These are phyloP conservation scores for Drosophila rubida DNA, from an alignment of 2,888 invertebrate species.

Conservation along the genomic window DNA sequence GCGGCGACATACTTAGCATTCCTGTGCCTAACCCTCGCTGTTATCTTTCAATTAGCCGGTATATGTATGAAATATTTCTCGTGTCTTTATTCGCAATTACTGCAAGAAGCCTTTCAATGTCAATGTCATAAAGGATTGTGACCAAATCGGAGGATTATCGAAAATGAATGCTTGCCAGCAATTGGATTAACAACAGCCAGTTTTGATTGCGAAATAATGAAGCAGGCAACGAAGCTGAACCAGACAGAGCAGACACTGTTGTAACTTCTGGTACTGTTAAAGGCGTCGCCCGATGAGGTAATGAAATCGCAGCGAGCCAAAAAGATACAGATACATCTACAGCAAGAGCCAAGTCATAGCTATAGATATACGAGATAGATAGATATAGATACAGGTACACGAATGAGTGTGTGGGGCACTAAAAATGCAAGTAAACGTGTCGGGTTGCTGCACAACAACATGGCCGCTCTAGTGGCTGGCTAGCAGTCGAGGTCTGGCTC, in stretches of 20 bases:
- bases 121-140: constrained; percentile 63
- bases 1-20: constrained; percentile 58
- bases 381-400: constrained; percentile 24
- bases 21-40: constrained; percentile 35
- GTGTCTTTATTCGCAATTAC: constrained; percentile 24
- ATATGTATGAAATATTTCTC: constrained; percentile 6
- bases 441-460: constrained; percentile 55
- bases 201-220: constrained; percentile 52
- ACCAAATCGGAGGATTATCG: constrained; percentile 9
- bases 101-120: constrained; percentile 66
- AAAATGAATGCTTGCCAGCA: not conserved
- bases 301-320: constrained; percentile 67
- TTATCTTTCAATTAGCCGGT: constrained; percentile 48
- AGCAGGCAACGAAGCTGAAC: constrained; percentile 59
- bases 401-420: constrained; percentile 17
- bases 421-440: constrained; percentile 70
- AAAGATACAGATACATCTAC: constrained; percentile 28
- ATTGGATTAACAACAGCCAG: constrained; percentile 9
- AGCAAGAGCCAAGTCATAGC: not conserved
- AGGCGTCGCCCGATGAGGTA: constrained; percentile 76
- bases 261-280: constrained; percentile 69
- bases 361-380: constrained; percentile 29
- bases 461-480: constrained; percentile 17
- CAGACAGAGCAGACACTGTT: constrained; percentile 44
- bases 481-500: constrained; percentile 31